Evolutionary conservation across 2,113 vertebrate species (phyloP).

Genomic region (Sapayoa aenigma): DNA sequence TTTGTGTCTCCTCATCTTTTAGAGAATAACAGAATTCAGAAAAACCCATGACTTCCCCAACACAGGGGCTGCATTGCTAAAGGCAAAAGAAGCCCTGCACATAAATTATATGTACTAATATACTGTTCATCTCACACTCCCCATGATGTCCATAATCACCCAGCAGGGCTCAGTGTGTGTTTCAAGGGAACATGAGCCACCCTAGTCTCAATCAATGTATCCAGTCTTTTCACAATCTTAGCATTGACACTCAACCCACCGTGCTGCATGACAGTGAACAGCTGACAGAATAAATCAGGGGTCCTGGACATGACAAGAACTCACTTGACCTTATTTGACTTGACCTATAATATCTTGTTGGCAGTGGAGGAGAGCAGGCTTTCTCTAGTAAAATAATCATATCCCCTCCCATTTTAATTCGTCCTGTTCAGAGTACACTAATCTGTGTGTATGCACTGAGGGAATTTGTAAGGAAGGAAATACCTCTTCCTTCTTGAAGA

Average conservation of each 20-base stretch:
- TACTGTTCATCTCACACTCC: background rate
- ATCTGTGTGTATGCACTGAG: background rate
- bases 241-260: background rate
- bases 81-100: background rate
- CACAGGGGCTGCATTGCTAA: background rate
- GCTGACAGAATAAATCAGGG: conserved; percentile 57
- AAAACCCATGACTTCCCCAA: background rate
- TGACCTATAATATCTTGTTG: conserved; percentile 55
- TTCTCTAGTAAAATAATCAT: conserved; percentile 53
- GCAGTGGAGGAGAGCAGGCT: background rate
- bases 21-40: background rate
- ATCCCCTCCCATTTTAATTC: conserved; percentile 59
- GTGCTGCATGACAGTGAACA: conserved; percentile 18
- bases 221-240: background rate
- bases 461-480: conserved; percentile 51
- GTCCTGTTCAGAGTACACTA: conserved; percentile 11
- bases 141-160: conserved; percentile 35
- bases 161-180: background rate
- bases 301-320: conserved; percentile 32
- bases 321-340: conserved; percentile 56
- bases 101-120: background rate
- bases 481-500: conserved; percentile 41
- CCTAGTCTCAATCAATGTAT: background rate
- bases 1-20: background rate
- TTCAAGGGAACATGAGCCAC: background rate